Base-by-base conservation (phyloP, 2,113 vertebrate genomes). In the Dolichotis patagonum region DNA sequence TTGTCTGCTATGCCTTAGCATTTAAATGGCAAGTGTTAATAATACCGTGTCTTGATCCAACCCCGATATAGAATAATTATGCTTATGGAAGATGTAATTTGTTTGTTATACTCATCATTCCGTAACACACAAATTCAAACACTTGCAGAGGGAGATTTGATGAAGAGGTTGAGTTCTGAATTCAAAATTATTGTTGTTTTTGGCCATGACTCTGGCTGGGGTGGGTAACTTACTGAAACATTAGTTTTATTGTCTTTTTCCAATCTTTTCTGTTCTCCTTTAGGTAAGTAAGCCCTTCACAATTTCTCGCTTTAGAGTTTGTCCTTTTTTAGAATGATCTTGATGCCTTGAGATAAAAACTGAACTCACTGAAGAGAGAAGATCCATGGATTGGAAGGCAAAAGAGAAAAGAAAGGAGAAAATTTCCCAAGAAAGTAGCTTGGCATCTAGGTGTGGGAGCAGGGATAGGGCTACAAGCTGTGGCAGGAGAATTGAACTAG, bases 241-340 rank as follows among this genome's bases (percentile, higher is more conserved):
- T 65, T 62, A 86, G 67, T 95, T 56, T 91, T n/a, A 81, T 87
- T 56, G 2, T 56, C 56, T 94, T 85, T 56, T 86, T 75, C 7
- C 38, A 41, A 14, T 62, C 62, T n/a, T 93, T 92, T 88, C 58
- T 85, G 32, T 69, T 69, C 35, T 19, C 28, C 52, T 88, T 93
- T 92, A n/a, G n/a, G n/a, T 88, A 89, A 35, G 78, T 63, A 91
- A n/a, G 26, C 12, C 9, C 22, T 93, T 83, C 83, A 54, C 58
- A 75, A 80, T 96, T 88, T 89, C 46, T 93, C 30, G 73, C 32
- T 10, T 91, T 56, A 43, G 49, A 83, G 63, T 69, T 20, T 69
- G 54, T 82, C 56, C 67, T 88, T 82, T 91, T 83, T 87, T 85
- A 69, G 49, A 93, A 91, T 81, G 92, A 87, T 73, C 65, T 73